These are phyloP conservation scores for Sander lucioperca DNA, from an alignment of 2,113 vertebrate species.

Conservation along the genomic window DNA sequence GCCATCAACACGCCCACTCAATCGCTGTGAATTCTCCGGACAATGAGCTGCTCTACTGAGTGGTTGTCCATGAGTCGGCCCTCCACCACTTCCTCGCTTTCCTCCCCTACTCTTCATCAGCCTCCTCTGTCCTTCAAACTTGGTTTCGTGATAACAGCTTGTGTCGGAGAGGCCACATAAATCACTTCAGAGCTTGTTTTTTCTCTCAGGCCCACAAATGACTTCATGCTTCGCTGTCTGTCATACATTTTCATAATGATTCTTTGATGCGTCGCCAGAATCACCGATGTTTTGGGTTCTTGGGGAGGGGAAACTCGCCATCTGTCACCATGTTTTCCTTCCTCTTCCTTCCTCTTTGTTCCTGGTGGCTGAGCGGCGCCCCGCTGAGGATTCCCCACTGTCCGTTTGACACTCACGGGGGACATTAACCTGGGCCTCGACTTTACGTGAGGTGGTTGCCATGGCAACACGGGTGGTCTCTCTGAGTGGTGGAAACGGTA, in stretches of 20 bases:
- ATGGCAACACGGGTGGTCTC: slow-evolving; percentile 29
- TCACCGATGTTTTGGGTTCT: slow-evolving; percentile 17
- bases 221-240: slow-evolving; percentile 39
- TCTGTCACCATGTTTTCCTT: slow-evolving; percentile 46
- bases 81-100: background rate
- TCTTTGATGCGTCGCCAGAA: slow-evolving; percentile 40
- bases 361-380: slow-evolving; percentile 23
- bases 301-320: slow-evolving; percentile 28
- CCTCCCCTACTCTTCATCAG: background rate
- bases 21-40: no score
- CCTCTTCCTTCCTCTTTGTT: background rate
- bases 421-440: slow-evolving; percentile 34
- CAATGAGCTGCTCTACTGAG: no score
- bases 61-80: background rate
- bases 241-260: slow-evolving; percentile 59
- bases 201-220: slow-evolving; percentile 43
- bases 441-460: slow-evolving; percentile 31
- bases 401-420: slow-evolving; percentile 35
- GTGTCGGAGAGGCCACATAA: slow-evolving; percentile 22
- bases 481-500: background rate
- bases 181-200: slow-evolving; percentile 38
- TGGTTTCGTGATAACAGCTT: slow-evolving; percentile 15
- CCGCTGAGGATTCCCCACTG: slow-evolving; percentile 44
- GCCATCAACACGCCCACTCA: no score
- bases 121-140: slow-evolving; percentile 18